phyloP scores from a whole-genome alignment of 2,888 invertebrate species.

The Andrena hattorfiana region DNA sequence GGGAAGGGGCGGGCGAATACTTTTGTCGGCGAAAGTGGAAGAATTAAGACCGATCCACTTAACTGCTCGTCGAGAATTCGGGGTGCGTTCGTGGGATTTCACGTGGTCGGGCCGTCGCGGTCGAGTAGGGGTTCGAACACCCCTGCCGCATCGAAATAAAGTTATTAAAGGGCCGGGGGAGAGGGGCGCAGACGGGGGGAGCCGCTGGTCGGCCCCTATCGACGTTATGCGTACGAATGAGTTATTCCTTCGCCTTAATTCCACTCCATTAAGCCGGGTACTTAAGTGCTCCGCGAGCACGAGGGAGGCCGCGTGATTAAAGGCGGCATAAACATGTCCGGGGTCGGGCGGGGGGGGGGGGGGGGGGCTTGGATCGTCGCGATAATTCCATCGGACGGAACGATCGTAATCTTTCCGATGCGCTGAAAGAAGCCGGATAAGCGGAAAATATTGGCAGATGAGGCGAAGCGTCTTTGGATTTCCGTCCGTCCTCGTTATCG shows the following conservation, averaged over 20 bases:
- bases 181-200: background rate
- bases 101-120: slow-evolving; percentile 41
- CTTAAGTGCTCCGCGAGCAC: slow-evolving; percentile 67
- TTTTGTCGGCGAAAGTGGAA: slow-evolving; percentile 55
- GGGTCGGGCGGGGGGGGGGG: background rate
- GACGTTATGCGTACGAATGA: slow-evolving; percentile 74
- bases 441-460: slow-evolving; percentile 39
- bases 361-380: slow-evolving; percentile 19
- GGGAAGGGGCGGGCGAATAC: slow-evolving; percentile 10
- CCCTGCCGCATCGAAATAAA: slow-evolving; percentile 68
- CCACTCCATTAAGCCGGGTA: slow-evolving; percentile 70
- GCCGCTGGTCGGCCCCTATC: slow-evolving; percentile 40
- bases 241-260: slow-evolving; percentile 71
- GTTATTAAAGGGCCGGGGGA: slow-evolving; percentile 64
- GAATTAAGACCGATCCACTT: slow-evolving; percentile 73
- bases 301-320: slow-evolving; percentile 63
- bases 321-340: slow-evolving; percentile 60
- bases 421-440: slow-evolving; percentile 16
- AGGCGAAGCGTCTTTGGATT: background rate
- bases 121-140: slow-evolving; percentile 17
- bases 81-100: slow-evolving; percentile 68
- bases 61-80: slow-evolving; percentile 71
- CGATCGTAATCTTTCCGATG: slow-evolving; percentile 31
- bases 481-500: background rate
- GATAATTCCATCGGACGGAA: slow-evolving; percentile 44